Conservation (phyloP, 2,113 vertebrate genomes). For the Rana temporaria region DNA sequence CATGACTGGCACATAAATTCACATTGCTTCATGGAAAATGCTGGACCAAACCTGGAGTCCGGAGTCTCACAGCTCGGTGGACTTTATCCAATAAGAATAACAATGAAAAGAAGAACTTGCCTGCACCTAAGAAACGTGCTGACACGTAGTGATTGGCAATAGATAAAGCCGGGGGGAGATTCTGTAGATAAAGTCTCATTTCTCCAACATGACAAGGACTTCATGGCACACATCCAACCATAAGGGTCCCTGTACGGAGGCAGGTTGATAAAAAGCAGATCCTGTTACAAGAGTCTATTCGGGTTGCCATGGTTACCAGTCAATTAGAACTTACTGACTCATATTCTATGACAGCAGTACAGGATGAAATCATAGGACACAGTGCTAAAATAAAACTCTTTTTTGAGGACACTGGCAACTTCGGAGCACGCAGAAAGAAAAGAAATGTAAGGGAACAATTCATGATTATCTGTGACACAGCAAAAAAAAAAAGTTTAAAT, state of each 20-base stretch:
- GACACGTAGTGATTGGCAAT: background rate
- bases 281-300: constrained; percentile 27
- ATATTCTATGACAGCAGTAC: constrained; percentile 26
- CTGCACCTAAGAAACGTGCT: background rate
- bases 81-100: constrained; percentile 9
- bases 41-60: background rate
- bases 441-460: no score
- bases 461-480: no score
- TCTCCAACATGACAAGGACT: background rate
- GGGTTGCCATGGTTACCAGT: constrained; percentile 38
- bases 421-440: background rate
- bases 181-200: background rate
- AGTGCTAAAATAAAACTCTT: constrained; percentile 9
- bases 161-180: background rate
- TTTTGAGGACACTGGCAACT: background rate
- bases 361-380: constrained; percentile 29
- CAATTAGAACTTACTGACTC: constrained; percentile 49
- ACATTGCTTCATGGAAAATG: background rate
- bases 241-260: background rate
- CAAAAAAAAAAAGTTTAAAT: no score
- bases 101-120: background rate
- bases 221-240: background rate
- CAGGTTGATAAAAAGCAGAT: constrained; percentile 43
- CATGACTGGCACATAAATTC: background rate
- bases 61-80: background rate